phyloP scores from a whole-genome alignment of 64 coral and sea anemone genomes.

The Stylophora pistillata region DNA sequence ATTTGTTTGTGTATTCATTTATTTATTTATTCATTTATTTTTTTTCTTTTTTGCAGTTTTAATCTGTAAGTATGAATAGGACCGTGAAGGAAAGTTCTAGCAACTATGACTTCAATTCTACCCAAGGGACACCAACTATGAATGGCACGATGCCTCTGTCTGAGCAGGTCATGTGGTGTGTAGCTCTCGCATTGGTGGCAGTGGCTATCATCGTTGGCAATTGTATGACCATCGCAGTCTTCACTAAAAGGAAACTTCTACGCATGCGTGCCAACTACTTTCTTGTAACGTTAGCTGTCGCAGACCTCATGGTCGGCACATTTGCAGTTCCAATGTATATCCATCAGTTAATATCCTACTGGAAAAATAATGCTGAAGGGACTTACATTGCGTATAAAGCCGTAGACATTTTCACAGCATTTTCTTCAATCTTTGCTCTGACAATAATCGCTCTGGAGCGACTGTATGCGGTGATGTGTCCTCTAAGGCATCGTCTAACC shows the following conservation, averaged over 20 bases:
- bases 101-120: not conserved
- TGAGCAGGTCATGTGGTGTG: conserved; percentile 57
- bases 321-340: conserved; percentile 78
- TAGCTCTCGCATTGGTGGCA: conserved; percentile 51
- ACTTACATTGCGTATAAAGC: conserved; percentile 42
- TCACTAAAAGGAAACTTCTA: conserved; percentile 59
- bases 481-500: conserved; percentile 58
- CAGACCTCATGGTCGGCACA: conserved; percentile 74
- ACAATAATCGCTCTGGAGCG: conserved; percentile 80
- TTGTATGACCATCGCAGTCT: conserved; percentile 75
- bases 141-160: not conserved
- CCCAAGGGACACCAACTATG: not conserved
- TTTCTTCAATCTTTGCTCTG: conserved; percentile 81
- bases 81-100: conserved; percentile 1
- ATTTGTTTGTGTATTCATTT: too few relatives aligned
- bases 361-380: conserved; percentile 33
- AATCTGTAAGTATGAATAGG: not conserved
- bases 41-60: not conserved
- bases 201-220: conserved; percentile 70
- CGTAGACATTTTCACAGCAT: conserved; percentile 83
- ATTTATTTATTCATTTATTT: too few relatives aligned
- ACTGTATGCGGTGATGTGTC: conserved; percentile 67
- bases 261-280: conserved; percentile 82
- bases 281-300: conserved; percentile 64
- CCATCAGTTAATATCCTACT: conserved; percentile 69